Percentiles rank a stretch among this genome's conserved stretches.
Conservation (phyloP, 1,140 invertebrate species). For the Drosophila sucinea region DNA sequence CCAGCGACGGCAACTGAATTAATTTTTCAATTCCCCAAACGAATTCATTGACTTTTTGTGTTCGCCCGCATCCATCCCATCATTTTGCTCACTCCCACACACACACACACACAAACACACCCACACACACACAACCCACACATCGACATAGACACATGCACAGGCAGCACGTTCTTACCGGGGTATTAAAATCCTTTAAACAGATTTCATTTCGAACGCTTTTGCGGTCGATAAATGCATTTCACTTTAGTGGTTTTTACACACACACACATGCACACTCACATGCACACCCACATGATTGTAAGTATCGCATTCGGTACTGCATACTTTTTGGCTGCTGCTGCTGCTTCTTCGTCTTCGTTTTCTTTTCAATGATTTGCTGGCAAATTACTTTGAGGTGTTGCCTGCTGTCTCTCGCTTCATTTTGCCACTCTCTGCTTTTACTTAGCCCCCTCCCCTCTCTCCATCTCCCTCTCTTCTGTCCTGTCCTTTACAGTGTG, state of each 20-base stretch:
- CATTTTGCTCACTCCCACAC: constrained; percentile 15
- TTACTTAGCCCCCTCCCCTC: too few species aligned
- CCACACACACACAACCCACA: constrained; percentile 16
- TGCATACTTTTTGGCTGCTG: constrained; percentile 72
- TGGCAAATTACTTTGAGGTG: constrained; percentile 79
- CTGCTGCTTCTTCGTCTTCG: constrained; percentile 27
- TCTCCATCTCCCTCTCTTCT: background rate
- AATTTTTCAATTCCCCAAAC: constrained; percentile 82
- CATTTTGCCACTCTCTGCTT: constrained; percentile 44
- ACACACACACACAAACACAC: constrained; percentile 8
- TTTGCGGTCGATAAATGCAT: constrained; percentile 81
- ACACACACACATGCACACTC: constrained; percentile 35
- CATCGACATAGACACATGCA: constrained; percentile 25
- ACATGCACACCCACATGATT: constrained; percentile 13
- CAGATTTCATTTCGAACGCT: constrained; percentile 82
- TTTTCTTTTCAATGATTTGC: constrained; percentile 73
- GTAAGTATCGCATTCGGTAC: constrained; percentile 62
- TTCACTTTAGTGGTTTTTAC: constrained; percentile 78
- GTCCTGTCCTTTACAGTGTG: constrained; percentile 23
- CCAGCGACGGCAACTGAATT: constrained; percentile 77
- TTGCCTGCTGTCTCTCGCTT: constrained; percentile 57
- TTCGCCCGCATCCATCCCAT: constrained; percentile 39
- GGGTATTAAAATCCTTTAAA: constrained; percentile 82
- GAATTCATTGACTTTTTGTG: constrained; percentile 82
- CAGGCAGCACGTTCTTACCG: constrained; percentile 69